Conservation (phyloP, 2,888 invertebrate species). For the Eretmocerus hayati region DNA sequence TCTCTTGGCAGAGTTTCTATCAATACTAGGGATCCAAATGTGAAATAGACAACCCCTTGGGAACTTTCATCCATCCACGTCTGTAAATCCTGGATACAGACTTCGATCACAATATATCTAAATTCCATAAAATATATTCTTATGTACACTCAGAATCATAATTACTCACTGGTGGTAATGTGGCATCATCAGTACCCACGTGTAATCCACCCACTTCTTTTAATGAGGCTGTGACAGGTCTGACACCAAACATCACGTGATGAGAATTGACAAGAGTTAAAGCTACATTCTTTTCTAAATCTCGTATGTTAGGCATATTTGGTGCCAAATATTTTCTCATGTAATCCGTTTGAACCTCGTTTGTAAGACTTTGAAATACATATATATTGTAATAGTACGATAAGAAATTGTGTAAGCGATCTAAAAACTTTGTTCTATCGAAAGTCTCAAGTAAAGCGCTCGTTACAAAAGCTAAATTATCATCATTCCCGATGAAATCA, state of each 20-base stretch:
- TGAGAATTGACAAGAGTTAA: conserved; percentile 50
- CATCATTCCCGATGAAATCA: conserved; percentile 52
- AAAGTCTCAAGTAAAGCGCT: conserved; percentile 4
- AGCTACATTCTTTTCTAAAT: conserved; percentile 47
- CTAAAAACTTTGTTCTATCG: conserved; percentile 10
- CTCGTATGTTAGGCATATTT: conserved; percentile 40
- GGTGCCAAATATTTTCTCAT: conserved; percentile 25
- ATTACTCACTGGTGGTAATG: conserved; percentile 26
- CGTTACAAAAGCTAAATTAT: conserved; percentile 46
- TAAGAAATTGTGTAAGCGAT: conserved; percentile 11
- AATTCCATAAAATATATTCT: neutral
- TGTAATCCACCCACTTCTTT: conserved; percentile 54
- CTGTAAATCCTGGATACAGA: conserved; percentile 29
- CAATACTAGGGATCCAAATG: conserved; percentile 38
- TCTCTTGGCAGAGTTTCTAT: conserved; percentile 33
- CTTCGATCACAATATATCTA: neutral
- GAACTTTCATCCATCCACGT: conserved; percentile 36
- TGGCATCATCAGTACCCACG: conserved; percentile 34
- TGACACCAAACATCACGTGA: conserved; percentile 45
- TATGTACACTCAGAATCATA: neutral
- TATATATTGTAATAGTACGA: conserved; percentile 6
- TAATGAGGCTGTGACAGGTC: conserved; percentile 45
- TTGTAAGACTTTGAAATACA: neutral
- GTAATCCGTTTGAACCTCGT: conserved; percentile 17
- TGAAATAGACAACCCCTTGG: conserved; percentile 36